Evolutionary conservation across 2,797 vertebrate genomes (phyloP), one percentile per base, ranked within the genome.

Genomic region (Amphiprion clarkii): DNA sequence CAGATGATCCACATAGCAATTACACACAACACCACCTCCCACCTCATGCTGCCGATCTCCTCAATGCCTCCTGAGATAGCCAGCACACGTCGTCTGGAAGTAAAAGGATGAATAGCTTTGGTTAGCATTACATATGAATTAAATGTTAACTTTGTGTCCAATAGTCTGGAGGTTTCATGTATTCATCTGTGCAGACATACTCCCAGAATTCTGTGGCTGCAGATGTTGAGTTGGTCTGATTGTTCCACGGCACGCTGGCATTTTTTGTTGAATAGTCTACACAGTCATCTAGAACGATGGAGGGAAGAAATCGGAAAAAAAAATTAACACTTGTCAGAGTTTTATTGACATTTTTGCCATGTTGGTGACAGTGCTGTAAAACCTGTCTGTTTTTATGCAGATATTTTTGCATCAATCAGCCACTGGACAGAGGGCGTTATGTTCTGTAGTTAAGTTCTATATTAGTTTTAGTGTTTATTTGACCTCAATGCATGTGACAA

Each of bases 191-290:
- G 11, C 12, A 25, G 21, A 88, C 92, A 55, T 92, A 95, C 94
- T 95, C 92, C 95, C 95, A 95, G 86, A 95, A 95, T 56, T 95
- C 93, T 9, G 90, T 93, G 42, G 93, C 90, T 46, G 94, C 80
- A 14, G 93, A 94, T 5, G 90, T 83, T 14, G 78, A 63, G 67
- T 89, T 88, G 0, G 78, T 89, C 60, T 63, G 66, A 25, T 82
- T 81, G 57, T 71, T 89, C 86, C 42, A 27, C 6, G 77, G 68
- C 19, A 66, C 5, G 8, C 78, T 88, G 25, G 56, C 8, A 40
- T 92, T 94, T 64, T n/a, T 72, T 55, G 49, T 21, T 60, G 86
- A 80, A 56, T 91, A 54, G 48, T 91, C 89, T 0, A 91, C 48
- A 80, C 95, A 95, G 52, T 78, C 31, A 55, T 90, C 95, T 96